phyloP scores from a whole-genome alignment of 2,797 vertebrate species.

The Muraenolepis orangiensis region DNA sequence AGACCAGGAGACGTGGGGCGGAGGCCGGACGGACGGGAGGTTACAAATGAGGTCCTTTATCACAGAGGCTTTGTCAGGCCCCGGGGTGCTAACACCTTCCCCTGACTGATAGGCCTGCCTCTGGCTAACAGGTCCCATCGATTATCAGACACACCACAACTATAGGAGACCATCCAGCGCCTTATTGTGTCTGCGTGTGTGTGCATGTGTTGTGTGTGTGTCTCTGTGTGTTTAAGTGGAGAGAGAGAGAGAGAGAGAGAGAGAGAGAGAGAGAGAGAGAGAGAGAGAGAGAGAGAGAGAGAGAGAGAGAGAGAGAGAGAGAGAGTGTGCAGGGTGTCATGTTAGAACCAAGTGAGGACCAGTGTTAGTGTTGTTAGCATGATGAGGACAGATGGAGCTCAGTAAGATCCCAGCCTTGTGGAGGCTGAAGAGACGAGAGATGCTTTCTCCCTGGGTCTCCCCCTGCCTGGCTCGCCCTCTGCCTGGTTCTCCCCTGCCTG shows the following conservation, averaged over 20 bases:
- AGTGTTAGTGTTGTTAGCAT: neutral
- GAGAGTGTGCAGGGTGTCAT: neutral
- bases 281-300: neutral
- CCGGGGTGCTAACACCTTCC: slow-evolving; percentile 44
- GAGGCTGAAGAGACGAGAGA: neutral
- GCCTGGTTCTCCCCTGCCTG: no score
- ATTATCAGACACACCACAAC: slow-evolving; percentile 56
- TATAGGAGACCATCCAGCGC: neutral
- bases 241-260: neutral
- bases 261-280: neutral
- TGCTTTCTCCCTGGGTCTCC: neutral
- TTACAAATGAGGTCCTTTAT: slow-evolving; percentile 42
- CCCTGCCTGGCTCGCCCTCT: no score
- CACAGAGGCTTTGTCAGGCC: slow-evolving; percentile 38
- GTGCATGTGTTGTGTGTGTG: neutral
- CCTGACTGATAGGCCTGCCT: slow-evolving; percentile 48
- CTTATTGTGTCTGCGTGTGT: neutral
- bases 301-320: neutral
- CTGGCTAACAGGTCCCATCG: slow-evolving; percentile 55
- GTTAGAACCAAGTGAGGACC: neutral
- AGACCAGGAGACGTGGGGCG: slow-evolving; percentile 2
- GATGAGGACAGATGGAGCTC: neutral
- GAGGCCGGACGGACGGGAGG: slow-evolving; percentile 13
- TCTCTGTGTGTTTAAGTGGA: neutral
- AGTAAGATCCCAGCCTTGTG: neutral